Base-by-base conservation (phyloP, 2,888 invertebrate genomes). In the Panopea generosa region DNA sequence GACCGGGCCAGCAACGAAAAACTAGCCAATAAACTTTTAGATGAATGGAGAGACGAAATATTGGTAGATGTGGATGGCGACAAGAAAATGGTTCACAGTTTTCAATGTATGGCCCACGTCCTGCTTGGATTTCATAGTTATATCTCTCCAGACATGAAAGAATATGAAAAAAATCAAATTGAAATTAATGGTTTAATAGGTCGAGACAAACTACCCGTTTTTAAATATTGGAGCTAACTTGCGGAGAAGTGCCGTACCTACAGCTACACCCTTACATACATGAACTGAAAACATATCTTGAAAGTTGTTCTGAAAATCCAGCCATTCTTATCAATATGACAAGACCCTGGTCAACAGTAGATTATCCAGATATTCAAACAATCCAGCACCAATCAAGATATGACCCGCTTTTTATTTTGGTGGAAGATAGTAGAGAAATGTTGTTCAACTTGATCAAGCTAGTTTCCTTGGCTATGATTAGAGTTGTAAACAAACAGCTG, bases 71-170 rank as follows among this genome's bases (percentile, higher is more conserved):
- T 18, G 16, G n/a, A 16, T 2, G 24, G 11, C 1, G 45, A 18
- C 11, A 20, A 27, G 3, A n/a, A 52, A 16, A 66, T 24, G 16
- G 50, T 74, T 29, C 29, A 61, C 40, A 11, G 27, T 38, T 74
- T 74, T 49, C 56, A 71, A 22, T 79, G 75, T 57, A 76, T 79
- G 79, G 72, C 70, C 18, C 80, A 77, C 67, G 81, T 83, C 2
- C 60, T 83, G 0, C 52, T 82, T n/a, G 79, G 77, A 0, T 68
- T 77, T 38, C 73, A 75, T 40, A 43, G 29, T 2, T 71, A 70
- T 49, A 29, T 50, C 1, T 63, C 59, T 24, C n/a, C 20, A 33
- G 67, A 71, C 24, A 2, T 77, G 33, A 67, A 71, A 43, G 18
- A 29, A 0, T 38, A 38, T 9, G 62, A 71, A 67, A 63, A 2